A percentile compares a stretch with the other conserved stretches of the same genome.
phyloP scores from a whole-genome alignment of 2,888 invertebrate genomes.

The Tupiocoris notatus region DNA sequence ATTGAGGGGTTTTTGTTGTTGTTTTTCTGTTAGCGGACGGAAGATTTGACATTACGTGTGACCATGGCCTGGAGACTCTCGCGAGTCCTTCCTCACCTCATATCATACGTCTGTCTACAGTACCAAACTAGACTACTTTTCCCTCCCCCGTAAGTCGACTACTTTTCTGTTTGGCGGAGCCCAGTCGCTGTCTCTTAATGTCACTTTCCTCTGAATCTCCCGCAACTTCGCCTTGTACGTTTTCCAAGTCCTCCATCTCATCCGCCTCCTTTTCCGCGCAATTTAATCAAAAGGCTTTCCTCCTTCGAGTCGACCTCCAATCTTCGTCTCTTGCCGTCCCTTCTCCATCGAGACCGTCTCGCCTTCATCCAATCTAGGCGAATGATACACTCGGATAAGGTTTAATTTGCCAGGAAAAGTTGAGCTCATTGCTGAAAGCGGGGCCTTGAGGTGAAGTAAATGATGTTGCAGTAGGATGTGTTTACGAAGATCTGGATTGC shows the following conservation, averaged over 20 bases:
- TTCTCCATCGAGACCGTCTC: neutral
- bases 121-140: neutral
- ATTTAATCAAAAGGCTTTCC: slow-evolving; percentile 30
- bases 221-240: neutral
- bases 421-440: slow-evolving; percentile 41
- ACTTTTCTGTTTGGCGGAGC: neutral
- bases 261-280: slow-evolving; percentile 26
- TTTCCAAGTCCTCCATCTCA: neutral
- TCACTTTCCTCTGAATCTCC: neutral
- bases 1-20: too few species aligned
- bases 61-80: neutral
- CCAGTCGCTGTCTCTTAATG: neutral
- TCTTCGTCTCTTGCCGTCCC: neutral
- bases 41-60: too few species aligned
- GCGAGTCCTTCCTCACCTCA: neutral
- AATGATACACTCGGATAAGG: slow-evolving; percentile 43
- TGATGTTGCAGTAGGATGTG: neutral
- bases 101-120: neutral
- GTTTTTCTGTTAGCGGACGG: too few species aligned
- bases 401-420: slow-evolving; percentile 42
- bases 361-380: slow-evolving; percentile 39
- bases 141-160: neutral
- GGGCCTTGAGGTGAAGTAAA: neutral
- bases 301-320: neutral
- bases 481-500: neutral